These are phyloP conservation scores for Platichthys flesus DNA, from an alignment of 2,113 vertebrate genomes.

Conservation along the genomic window DNA sequence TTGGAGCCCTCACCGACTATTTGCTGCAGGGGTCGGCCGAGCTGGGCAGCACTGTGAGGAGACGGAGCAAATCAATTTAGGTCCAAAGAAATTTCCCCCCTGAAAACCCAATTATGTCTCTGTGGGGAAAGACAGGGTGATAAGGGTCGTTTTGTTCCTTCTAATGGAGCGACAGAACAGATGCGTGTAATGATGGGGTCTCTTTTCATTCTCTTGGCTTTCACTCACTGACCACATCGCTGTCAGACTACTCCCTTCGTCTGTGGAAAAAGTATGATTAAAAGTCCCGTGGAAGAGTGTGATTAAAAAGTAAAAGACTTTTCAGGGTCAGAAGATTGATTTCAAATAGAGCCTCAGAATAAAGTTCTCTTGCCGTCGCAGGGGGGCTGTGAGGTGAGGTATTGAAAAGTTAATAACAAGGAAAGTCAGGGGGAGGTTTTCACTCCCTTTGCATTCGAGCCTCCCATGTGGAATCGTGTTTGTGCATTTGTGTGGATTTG, in stretches of 20 bases:
- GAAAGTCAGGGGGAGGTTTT: neutral
- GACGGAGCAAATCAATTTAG: constrained; percentile 68
- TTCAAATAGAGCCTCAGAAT: constrained; percentile 41
- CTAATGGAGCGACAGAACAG: constrained; percentile 59
- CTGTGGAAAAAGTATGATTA: constrained; percentile 45
- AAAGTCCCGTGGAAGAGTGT: constrained; percentile 39
- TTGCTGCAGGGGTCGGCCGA: constrained; percentile 46
- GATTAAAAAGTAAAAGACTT: constrained; percentile 65
- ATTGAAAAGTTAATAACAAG: constrained; percentile 40
- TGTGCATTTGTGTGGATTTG: constrained; percentile 20
- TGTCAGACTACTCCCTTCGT: constrained; percentile 38
- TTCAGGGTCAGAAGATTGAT: constrained; percentile 48
- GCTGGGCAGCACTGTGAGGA: constrained; percentile 28
- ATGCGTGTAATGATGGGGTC: constrained; percentile 59
- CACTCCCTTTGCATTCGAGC: neutral
- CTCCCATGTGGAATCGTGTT: constrained; percentile 21
- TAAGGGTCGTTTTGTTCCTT: constrained; percentile 67
- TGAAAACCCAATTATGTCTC: constrained; percentile 71
- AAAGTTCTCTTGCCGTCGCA: constrained; percentile 31
- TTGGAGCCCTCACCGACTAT: neutral
- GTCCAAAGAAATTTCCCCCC: constrained; percentile 56
- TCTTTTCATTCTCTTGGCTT: constrained; percentile 65
- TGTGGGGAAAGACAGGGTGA: constrained; percentile 51
- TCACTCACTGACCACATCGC: constrained; percentile 66
- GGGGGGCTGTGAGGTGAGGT: constrained; percentile 34